Evolutionary conservation across 2,888 invertebrate species (phyloP).

Genomic region (Microchrysa polita): DNA sequence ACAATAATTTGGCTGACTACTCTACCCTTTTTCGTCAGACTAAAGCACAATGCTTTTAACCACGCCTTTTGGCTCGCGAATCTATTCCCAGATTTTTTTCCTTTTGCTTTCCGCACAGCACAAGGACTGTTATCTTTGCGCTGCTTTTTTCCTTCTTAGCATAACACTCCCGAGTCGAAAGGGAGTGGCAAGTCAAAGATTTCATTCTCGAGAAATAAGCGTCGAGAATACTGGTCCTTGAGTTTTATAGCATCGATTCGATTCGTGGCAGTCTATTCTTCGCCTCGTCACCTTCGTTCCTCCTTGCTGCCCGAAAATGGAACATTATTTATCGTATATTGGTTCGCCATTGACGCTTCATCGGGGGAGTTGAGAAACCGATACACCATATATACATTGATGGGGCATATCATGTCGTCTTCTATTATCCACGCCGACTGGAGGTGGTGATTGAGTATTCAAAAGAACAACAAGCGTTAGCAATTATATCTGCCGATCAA

Average conservation of each 20-base stretch:
- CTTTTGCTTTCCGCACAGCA: conserved; percentile 8
- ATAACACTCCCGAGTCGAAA: conserved; percentile 32
- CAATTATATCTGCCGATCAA: conserved; percentile 46
- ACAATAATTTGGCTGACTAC: not conserved
- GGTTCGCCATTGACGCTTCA: conserved; percentile 12
- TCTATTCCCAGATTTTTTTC: conserved; percentile 14
- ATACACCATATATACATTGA: conserved; percentile 32
- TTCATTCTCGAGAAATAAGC: conserved; percentile 24
- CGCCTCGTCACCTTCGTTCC: not conserved
- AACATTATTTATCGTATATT: conserved; percentile 17
- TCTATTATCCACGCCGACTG: conserved; percentile 32
- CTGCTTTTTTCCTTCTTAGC: conserved; percentile 36
- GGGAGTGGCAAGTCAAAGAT: conserved; percentile 38
- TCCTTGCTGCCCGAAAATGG: not conserved
- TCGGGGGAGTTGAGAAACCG: conserved; percentile 24
- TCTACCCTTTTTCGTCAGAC: not conserved
- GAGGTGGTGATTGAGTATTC: conserved; percentile 42
- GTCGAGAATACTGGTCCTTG: conserved; percentile 32
- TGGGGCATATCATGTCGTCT: conserved; percentile 33
- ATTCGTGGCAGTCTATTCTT: conserved; percentile 22
- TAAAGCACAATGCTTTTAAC: not conserved
- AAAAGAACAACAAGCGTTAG: conserved; percentile 37
- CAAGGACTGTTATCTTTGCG: conserved; percentile 26
- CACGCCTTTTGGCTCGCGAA: conserved; percentile 31
- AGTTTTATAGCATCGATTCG: conserved; percentile 22